Percentiles rank a stretch among this genome's conserved stretches.
Evolutionary conservation across 2,888 invertebrate species (phyloP).

Genomic region (Cryptus viduatorius): DNA sequence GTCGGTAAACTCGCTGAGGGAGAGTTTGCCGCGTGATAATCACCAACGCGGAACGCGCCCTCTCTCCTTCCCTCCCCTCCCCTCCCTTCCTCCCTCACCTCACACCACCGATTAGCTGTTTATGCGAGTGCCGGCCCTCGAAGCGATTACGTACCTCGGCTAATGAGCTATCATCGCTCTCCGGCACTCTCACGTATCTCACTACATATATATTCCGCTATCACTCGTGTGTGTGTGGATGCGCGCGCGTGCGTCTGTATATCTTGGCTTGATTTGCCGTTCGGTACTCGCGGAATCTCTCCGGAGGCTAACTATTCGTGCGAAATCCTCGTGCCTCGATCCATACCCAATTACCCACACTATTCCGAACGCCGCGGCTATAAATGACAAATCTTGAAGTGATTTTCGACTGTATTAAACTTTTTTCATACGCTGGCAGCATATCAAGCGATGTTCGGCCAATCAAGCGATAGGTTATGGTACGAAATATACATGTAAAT

Average conservation of each 20-base stretch:
- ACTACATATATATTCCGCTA: background rate
- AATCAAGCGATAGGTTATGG: background rate
- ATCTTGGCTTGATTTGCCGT: background rate
- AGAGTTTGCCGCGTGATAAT: slow-evolving; percentile 31
- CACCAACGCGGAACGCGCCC: slow-evolving; percentile 34
- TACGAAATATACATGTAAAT: too few relatives aligned
- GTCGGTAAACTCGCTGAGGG: slow-evolving; percentile 18
- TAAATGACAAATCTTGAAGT: background rate
- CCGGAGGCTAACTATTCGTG: background rate
- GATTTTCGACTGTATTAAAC: background rate
- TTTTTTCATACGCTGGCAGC: background rate
- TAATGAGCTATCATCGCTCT: slow-evolving; percentile 42
- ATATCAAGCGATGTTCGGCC: background rate
- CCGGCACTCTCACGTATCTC: slow-evolving; percentile 13
- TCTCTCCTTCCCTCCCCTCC: background rate
- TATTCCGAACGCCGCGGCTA: background rate
- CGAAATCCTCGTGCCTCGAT: background rate
- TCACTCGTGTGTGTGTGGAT: too few relatives aligned
- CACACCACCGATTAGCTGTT: slow-evolving; percentile 42
- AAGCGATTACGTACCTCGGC: slow-evolving; percentile 31
- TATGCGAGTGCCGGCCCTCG: slow-evolving; percentile 7
- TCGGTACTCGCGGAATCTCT: slow-evolving; percentile 2
- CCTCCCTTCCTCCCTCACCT: background rate
- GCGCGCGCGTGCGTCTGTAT: too few relatives aligned
- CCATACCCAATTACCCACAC: background rate